Conservation (phyloP, 2,113 vertebrate species). For the Pachypanchax playfairii region DNA sequence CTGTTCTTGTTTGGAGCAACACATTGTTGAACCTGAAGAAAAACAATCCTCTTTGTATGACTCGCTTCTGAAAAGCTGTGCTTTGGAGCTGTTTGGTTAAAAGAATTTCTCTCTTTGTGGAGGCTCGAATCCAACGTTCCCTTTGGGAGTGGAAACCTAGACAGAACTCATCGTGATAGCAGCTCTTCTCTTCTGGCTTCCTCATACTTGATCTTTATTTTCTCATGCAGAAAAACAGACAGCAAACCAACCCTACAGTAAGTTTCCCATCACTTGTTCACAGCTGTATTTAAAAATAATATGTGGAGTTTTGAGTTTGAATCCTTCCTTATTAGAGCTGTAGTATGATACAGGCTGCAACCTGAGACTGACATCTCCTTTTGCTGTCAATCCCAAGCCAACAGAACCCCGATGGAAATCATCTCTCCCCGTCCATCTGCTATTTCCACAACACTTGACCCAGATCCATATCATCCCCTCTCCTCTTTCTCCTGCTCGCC, state of each 20-base stretch:
- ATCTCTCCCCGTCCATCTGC: constrained; percentile 15
- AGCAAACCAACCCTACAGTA: background rate
- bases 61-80: too few species aligned
- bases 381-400: constrained; percentile 2
- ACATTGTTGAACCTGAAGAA: constrained; percentile 9
- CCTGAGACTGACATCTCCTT: constrained; percentile 15
- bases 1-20: too few species aligned
- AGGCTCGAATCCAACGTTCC: too few species aligned
- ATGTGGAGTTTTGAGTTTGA: background rate
- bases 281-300: constrained; percentile 13
- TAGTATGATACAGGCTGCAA: constrained; percentile 20
- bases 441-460: constrained; percentile 35
- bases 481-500: constrained; percentile 8
- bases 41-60: background rate
- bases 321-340: background rate
- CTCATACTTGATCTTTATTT: too few species aligned
- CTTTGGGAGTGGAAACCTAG: too few species aligned
- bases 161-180: too few species aligned
- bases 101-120: too few species aligned
- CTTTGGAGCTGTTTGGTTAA: too few species aligned
- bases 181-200: too few species aligned
- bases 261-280: background rate
- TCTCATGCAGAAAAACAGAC: background rate
- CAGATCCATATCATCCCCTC: constrained; percentile 45
- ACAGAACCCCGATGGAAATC: constrained; percentile 18